A percentile compares a stretch with the other conserved stretches of the same genome.
Evolutionary conservation across 2,888 invertebrate genomes (phyloP).

Genomic region (Neoascia interrupta): DNA sequence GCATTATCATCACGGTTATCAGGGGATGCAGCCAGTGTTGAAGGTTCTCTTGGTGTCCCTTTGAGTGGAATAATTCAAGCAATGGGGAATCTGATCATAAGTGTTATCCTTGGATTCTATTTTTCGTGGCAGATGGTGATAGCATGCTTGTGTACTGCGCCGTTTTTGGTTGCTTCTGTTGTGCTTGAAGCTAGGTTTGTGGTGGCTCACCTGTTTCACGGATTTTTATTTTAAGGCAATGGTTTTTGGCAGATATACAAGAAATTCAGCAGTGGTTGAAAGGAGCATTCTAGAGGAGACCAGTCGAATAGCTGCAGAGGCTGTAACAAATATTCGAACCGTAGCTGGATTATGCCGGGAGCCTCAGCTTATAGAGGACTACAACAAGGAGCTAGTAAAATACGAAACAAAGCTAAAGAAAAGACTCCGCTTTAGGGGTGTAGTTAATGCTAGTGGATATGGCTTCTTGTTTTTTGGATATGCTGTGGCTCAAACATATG

Average conservation of each 20-base stretch:
- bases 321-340: conserved; percentile 86
- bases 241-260: conserved; percentile 80
- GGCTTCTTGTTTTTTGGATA: conserved; percentile 87
- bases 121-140: conserved; percentile 87
- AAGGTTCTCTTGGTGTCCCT: conserved; percentile 86
- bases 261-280: conserved; percentile 82
- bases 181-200: conserved; percentile 83
- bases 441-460: conserved; percentile 86
- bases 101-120: conserved; percentile 83
- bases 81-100: conserved; percentile 83
- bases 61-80: conserved; percentile 86
- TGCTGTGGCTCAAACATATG: conserved; percentile 86
- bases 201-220: neutral
- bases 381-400: conserved; percentile 81
- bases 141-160: conserved; percentile 84
- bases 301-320: conserved; percentile 87
- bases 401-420: conserved; percentile 80
- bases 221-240: neutral
- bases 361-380: conserved; percentile 82
- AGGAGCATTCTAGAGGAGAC: conserved; percentile 84
- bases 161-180: conserved; percentile 84
- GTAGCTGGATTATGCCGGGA: conserved; percentile 84
- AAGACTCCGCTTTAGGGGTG: conserved; percentile 83
- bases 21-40: conserved; percentile 86
- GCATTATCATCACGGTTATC: conserved; percentile 85